These are phyloP conservation scores for Ladona fulva DNA, from an alignment of 1,140 invertebrate genomes.

Conservation along the genomic window DNA sequence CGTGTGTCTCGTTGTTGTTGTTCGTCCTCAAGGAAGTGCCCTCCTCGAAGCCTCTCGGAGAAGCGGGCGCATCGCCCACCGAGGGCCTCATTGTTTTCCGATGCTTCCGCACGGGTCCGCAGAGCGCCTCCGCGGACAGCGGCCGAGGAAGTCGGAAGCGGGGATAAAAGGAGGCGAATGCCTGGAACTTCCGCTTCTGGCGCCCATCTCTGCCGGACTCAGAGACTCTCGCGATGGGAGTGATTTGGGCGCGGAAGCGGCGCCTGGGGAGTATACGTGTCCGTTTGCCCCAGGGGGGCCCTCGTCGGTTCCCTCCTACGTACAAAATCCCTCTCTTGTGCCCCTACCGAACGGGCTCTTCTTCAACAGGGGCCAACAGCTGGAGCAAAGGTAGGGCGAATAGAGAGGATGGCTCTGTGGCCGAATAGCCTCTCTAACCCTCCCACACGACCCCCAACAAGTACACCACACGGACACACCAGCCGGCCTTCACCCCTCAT, in stretches of 20 bases:
- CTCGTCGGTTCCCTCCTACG: too few species aligned
- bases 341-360: slow-evolving; percentile 12
- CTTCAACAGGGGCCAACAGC: not conserved
- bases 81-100: not conserved
- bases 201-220: not conserved
- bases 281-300: not conserved
- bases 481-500: too few species aligned
- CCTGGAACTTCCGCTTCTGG: not conserved
- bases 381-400: not conserved
- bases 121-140: not conserved
- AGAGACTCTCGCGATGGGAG: not conserved
- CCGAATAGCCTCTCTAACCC: slow-evolving; percentile 12
- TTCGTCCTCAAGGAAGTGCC: too few species aligned
- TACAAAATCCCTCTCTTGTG: not conserved
- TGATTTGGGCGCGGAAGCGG: not conserved
- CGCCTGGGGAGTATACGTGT: not conserved
- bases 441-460: not conserved
- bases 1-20: too few species aligned
- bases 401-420: not conserved
- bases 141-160: not conserved
- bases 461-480: too few species aligned
- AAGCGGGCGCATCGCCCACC: too few species aligned
- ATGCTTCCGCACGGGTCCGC: not conserved
- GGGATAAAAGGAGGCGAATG: not conserved
- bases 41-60: too few species aligned